These are phyloP conservation scores for Platysternon megacephalum DNA, from an alignment of 2,113 vertebrate genomes.

Conservation along the genomic window DNA sequence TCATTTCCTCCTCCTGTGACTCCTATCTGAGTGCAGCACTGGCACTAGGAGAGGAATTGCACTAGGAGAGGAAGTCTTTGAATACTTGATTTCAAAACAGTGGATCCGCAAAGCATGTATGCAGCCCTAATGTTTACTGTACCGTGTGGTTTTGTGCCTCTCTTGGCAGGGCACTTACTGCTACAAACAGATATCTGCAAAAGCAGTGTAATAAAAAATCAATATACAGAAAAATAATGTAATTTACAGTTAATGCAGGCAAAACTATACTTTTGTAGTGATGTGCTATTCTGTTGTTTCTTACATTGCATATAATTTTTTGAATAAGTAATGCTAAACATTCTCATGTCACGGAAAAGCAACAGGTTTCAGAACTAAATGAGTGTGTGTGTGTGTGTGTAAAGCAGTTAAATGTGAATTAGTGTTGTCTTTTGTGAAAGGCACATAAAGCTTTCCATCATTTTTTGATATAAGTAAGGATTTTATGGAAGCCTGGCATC, in stretches of 20 bases:
- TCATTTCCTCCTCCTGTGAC: background rate
- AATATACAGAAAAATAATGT: background rate
- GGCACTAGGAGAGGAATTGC: background rate
- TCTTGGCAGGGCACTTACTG: background rate
- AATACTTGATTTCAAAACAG: background rate
- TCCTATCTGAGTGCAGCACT: background rate
- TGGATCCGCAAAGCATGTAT: background rate
- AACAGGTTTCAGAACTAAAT: background rate
- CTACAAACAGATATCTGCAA: background rate
- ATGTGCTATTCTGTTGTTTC: background rate
- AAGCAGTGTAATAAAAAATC: background rate
- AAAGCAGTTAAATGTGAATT: background rate
- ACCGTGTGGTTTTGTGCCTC: background rate
- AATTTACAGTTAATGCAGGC: background rate
- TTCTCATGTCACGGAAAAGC: background rate
- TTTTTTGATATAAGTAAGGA: background rate
- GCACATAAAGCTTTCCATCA: rapidly evolving
- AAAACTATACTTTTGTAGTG: background rate
- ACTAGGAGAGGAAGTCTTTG: background rate
- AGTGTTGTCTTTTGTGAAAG: background rate
- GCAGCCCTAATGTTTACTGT: background rate
- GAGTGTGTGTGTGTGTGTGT: background rate
- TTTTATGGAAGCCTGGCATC: background rate
- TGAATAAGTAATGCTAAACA: background rate
- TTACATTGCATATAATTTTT: background rate